Evolutionary conservation across 2,113 vertebrate species (phyloP).

Genomic region (Dicrurus megarhynchus): DNA sequence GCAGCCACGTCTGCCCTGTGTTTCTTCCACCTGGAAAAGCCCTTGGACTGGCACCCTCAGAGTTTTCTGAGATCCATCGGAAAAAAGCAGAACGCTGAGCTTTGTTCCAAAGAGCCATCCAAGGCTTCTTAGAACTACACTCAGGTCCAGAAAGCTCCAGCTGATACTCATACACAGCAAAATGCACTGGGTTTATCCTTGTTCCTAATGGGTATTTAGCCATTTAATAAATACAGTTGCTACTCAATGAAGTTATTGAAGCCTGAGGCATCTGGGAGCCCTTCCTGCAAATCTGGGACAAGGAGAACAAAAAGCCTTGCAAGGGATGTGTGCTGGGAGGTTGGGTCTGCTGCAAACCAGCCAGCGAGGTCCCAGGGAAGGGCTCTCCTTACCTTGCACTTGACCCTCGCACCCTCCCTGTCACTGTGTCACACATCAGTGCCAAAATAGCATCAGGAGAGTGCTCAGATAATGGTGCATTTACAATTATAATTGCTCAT

Average conservation of each 20-base stretch:
- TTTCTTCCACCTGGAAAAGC: neutral
- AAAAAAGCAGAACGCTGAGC: neutral
- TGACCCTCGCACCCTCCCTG: neutral
- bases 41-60: neutral
- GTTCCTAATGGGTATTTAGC: neutral
- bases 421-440: neutral
- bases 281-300: neutral
- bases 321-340: neutral
- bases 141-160: neutral
- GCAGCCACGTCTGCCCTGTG: neutral
- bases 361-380: neutral
- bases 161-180: neutral
- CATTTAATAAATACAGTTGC: neutral
- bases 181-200: neutral
- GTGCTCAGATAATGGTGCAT: neutral
- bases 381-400: neutral
- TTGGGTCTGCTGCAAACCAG: neutral
- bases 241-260: neutral
- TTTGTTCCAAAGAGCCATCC: neutral
- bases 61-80: neutral
- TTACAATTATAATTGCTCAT: constrained; percentile 53
- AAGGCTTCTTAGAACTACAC: neutral
- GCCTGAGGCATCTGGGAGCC: neutral
- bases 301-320: neutral
- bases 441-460: neutral